phyloP scores from a whole-genome alignment of 2,888 invertebrate species.

The Uropetala carovei region DNA sequence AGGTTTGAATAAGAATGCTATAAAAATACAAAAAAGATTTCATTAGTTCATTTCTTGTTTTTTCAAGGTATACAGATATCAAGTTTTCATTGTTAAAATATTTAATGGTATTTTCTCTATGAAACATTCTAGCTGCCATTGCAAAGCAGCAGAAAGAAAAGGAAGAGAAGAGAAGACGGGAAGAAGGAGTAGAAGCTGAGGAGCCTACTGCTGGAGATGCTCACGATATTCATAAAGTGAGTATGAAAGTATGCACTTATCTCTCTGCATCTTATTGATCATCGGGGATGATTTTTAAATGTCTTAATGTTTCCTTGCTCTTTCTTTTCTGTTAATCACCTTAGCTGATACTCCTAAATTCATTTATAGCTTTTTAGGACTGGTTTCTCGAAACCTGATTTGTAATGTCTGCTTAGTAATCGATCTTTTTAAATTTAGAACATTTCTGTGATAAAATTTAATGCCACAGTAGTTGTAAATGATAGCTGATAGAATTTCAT shows the following conservation, averaged over 20 bases:
- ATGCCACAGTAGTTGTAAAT: no score
- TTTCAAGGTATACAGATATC: slow-evolving; percentile 8
- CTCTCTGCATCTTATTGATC: neutral
- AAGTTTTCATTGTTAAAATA: neutral
- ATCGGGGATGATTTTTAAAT: neutral
- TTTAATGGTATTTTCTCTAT: slow-evolving; percentile 65
- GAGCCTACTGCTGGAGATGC: slow-evolving; percentile 67
- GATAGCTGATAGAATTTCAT: no score
- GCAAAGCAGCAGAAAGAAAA: slow-evolving; percentile 81
- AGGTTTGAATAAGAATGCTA: no score
- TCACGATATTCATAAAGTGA: slow-evolving; percentile 66
- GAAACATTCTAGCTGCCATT: slow-evolving; percentile 75
- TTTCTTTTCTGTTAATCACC: neutral
- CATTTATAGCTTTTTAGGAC: neutral
- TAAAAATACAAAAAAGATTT: neutral
- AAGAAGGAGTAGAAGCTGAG: slow-evolving; percentile 72
- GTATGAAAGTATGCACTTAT: neutral
- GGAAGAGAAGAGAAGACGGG: slow-evolving; percentile 78
- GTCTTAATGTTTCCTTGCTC: neutral
- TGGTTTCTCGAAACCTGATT: no score
- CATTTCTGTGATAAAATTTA: no score
- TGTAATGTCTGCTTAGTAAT: no score
- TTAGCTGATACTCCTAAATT: neutral
- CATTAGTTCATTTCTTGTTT: neutral
- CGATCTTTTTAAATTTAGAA: no score